Evolutionary conservation across 53 echinoderm and acorn worm genomes (phyloP).

Genomic region (Holothuria scabra): DNA sequence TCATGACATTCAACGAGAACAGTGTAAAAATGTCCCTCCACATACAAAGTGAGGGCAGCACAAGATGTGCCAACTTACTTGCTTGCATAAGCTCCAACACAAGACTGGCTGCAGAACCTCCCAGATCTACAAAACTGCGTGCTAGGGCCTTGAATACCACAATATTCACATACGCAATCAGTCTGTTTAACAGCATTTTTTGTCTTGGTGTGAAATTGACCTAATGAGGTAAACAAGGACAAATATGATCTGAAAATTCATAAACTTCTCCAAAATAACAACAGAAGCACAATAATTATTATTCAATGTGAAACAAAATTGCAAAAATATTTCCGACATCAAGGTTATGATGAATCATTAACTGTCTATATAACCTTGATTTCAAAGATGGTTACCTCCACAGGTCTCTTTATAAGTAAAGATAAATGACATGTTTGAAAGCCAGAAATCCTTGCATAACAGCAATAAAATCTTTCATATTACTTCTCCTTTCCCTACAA

Average conservation of each 20-base stretch:
- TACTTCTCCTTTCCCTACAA: no score
- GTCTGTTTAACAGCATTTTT: slow-evolving; percentile 42
- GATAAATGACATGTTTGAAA: no score
- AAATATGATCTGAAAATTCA: neutral
- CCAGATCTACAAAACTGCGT: slow-evolving; percentile 82
- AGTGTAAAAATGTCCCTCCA: no score
- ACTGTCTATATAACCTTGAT: no score
- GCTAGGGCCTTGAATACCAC: slow-evolving; percentile 66
- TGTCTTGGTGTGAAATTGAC: slow-evolving; percentile 35
- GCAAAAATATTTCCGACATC: no score
- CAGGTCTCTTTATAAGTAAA: no score
- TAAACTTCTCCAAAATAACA: neutral
- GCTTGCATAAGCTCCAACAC: slow-evolving; percentile 85
- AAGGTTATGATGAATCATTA: no score
- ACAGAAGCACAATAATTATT: neutral
- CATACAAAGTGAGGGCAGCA: neutral
- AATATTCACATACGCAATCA: slow-evolving; percentile 83
- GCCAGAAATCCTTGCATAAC: no score
- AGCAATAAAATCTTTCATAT: no score
- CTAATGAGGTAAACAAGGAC: slow-evolving; percentile 2
- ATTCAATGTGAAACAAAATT: neutral
- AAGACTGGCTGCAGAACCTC: slow-evolving; percentile 88
- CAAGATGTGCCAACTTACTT: slow-evolving; percentile 68
- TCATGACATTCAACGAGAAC: no score
- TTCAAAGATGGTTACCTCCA: no score